A percentile compares a stretch with the other conserved stretches of the same genome.
phyloP scores from a whole-genome alignment of 2,113 vertebrate genomes.

The Nibea coibor region DNA sequence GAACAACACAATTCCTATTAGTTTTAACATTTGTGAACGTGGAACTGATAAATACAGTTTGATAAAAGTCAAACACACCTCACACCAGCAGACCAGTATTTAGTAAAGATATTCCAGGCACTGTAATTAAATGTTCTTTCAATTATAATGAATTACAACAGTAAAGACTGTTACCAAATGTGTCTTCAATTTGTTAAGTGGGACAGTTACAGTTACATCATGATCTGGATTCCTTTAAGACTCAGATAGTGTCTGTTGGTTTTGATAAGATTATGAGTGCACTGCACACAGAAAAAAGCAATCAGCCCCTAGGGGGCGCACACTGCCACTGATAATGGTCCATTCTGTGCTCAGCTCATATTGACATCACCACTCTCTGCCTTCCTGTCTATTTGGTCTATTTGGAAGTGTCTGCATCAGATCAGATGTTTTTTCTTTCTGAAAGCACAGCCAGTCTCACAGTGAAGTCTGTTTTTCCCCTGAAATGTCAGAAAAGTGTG shows the following conservation, averaged over 20 bases:
- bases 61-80: too few species aligned
- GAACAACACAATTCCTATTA: too few species aligned
- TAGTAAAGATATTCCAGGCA: neutral
- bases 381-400: neutral
- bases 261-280: conserved; percentile 26
- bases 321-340: conserved; percentile 7
- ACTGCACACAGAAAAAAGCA: neutral
- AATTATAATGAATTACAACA: neutral
- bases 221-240: conserved; percentile 12
- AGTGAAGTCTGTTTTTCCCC: neutral
- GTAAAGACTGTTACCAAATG: too few species aligned
- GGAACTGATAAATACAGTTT: too few species aligned
- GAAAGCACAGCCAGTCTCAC: neutral
- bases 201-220: conserved; percentile 10
- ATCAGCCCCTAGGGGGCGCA: conserved; percentile 46
- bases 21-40: too few species aligned
- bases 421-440: too few species aligned
- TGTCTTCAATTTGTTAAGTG: neutral
- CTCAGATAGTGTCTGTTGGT: conserved; percentile 9
- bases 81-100: too few species aligned
- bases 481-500: neutral
- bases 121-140: neutral
- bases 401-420: neutral
- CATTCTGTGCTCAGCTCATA: neutral
- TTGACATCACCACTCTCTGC: neutral